These are phyloP conservation scores for Ammospiza maritima DNA, from an alignment of 2,797 vertebrate genomes.

Conservation along the genomic window DNA sequence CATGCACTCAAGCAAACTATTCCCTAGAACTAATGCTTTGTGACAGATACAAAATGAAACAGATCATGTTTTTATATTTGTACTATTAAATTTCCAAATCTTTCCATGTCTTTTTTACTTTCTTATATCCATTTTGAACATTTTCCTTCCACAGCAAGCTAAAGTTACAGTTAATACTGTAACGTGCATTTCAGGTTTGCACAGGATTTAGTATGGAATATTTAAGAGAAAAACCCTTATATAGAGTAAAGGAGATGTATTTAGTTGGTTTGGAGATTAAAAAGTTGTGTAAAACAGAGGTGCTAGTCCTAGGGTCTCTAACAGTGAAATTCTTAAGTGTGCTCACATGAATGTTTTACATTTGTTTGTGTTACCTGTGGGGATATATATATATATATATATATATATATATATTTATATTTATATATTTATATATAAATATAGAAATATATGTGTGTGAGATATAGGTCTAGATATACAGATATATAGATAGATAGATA, in stretches of 20 bases:
- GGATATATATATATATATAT: no score
- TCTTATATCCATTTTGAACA: background rate
- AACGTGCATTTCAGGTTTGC: background rate
- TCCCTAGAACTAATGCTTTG: background rate
- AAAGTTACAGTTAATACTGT: background rate
- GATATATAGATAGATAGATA: no score
- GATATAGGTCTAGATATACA: no score
- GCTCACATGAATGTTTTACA: background rate
- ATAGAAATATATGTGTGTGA: background rate
- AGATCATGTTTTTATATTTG: background rate
- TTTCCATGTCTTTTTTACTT: background rate
- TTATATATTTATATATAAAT: no score
- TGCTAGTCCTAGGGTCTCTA: background rate
- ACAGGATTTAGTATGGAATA: background rate
- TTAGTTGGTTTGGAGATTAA: background rate
- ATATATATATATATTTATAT: no score
- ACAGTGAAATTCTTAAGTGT: rapidly evolving
- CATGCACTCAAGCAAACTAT: background rate
- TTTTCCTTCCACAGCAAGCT: background rate
- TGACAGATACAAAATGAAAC: background rate
- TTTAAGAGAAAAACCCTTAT: background rate
- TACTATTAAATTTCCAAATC: background rate
- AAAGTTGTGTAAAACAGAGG: background rate
- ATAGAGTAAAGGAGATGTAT: background rate
- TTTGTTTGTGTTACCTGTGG: background rate